These are phyloP conservation scores for Gallinago jamesoni DNA, from an alignment of 2,113 vertebrate species.

Conservation along the genomic window DNA sequence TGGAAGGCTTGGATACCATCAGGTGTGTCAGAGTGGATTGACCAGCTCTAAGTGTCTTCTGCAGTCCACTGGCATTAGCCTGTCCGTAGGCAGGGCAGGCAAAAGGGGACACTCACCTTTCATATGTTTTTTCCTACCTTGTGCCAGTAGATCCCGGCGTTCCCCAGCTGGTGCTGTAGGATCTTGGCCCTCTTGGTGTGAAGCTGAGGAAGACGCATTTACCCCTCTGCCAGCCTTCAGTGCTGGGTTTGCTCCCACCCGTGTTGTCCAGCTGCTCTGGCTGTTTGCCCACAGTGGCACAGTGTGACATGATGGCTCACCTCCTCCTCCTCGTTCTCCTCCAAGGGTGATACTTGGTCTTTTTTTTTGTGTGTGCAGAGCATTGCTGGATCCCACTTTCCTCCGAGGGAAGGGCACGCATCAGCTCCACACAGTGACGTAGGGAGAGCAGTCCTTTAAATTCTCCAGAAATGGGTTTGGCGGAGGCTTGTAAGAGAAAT, in stretches of 20 bases:
- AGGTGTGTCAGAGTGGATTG: background rate
- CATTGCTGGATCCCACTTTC: background rate
- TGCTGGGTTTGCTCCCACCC: background rate
- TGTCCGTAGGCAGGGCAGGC: background rate
- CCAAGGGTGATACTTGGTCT: background rate
- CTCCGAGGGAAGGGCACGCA: background rate
- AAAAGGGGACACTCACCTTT: background rate
- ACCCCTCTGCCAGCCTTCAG: background rate
- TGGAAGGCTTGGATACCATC: background rate
- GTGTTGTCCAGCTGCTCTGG: background rate
- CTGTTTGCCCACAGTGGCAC: background rate
- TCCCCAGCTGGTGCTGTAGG: background rate
- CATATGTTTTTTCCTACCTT: background rate
- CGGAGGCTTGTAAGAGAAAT: background rate
- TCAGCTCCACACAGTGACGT: rapidly evolving
- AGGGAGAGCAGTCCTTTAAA: background rate
- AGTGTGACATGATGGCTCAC: background rate
- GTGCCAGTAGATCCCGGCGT: background rate
- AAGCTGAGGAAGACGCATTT: rapidly evolving
- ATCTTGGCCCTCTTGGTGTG: background rate
- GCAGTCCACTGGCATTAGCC: background rate
- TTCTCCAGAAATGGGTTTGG: background rate
- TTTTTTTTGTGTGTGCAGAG: background rate
- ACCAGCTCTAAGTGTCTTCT: background rate
- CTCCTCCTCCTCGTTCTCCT: background rate